phyloP scores from a whole-genome alignment of 2,888 invertebrate species.

The Metallyticus violacea region DNA sequence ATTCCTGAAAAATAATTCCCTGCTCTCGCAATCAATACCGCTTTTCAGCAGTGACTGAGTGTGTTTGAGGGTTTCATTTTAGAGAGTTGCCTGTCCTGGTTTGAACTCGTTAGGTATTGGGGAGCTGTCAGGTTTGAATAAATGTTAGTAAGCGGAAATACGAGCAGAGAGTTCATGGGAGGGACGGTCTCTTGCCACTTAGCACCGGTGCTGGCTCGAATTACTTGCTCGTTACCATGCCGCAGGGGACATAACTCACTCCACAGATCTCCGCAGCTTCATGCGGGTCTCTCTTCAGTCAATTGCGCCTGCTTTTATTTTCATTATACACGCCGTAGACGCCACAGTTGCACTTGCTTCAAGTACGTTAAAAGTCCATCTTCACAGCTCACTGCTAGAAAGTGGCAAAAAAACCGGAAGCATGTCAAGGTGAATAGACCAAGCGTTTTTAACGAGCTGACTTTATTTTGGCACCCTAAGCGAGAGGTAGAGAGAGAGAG shows the following conservation, averaged over 20 bases:
- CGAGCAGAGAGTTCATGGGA: too few species aligned
- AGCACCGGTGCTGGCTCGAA: not conserved
- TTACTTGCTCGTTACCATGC: not conserved
- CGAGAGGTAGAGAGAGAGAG: too few species aligned
- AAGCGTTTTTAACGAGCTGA: not conserved
- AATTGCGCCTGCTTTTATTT: not conserved
- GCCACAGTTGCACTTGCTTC: not conserved
- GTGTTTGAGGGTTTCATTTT: not conserved
- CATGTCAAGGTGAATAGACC: not conserved
- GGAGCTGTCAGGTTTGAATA: not conserved
- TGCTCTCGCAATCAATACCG: not conserved
- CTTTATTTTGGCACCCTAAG: not conserved
- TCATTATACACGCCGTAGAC: not conserved
- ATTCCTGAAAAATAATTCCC: too few species aligned
- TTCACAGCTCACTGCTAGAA: too few species aligned
- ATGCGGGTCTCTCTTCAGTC: too few species aligned
- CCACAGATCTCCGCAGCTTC: not conserved
- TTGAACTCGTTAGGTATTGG: not conserved
- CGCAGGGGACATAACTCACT: not conserved
- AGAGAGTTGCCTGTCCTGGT: not conserved
- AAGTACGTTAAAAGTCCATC: not conserved
- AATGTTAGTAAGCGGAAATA: not conserved
- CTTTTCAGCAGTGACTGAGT: not conserved
- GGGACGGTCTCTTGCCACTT: not conserved
- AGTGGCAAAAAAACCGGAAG: too few species aligned